Base-by-base conservation (phyloP, 1,140 invertebrate species). In the Heliothis virescens region DNA sequence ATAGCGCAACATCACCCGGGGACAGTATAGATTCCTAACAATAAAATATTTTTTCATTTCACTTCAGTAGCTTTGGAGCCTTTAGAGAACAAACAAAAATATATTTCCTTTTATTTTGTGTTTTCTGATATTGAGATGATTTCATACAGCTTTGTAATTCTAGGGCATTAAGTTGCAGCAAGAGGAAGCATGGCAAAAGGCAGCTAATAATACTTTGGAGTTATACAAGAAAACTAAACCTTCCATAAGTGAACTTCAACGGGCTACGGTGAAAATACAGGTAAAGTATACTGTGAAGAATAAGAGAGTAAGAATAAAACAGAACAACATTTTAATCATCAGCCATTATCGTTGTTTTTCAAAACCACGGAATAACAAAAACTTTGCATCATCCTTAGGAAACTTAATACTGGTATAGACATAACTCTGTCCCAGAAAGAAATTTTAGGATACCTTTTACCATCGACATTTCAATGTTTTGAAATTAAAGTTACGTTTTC, bases 171-270 rank as follows among this genome's bases (percentile, higher is more conserved):
- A 86, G 67, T 65, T 34, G 16, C 78, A 85, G 34, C 85, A 86
- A 7, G 86, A 91, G 4, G 87, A 93, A 57, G 86, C 93, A 0
- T 94, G 93, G 93, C 88, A 94, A 65, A 80, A 89, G 2, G 93
- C 93, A 3, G 92, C 92, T 5, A 77, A 89, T n/a, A 84, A 86
- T 13, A 94, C 93, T 2, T 71, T 94, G 18, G 86, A 90, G 53
- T 59, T 94, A 0, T 94, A 94, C 72, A 92, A 91, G 62, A 89
- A 79, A 53, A 94, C 91, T 0, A 92, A 92, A 63, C 93, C 93
- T 0, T 89, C 91, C 0, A 84, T 90, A 13, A 81, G 53, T n/a
- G 92, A 94, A 78, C 74, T 94, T 1, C 85, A 77, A 4, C 84
- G 91, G 79, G 92, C 93, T 26, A 87, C 92, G 7, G 77, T 88